Conservation (phyloP, 2,797 vertebrate species). For the Kryptolebias ocellatus region DNA sequence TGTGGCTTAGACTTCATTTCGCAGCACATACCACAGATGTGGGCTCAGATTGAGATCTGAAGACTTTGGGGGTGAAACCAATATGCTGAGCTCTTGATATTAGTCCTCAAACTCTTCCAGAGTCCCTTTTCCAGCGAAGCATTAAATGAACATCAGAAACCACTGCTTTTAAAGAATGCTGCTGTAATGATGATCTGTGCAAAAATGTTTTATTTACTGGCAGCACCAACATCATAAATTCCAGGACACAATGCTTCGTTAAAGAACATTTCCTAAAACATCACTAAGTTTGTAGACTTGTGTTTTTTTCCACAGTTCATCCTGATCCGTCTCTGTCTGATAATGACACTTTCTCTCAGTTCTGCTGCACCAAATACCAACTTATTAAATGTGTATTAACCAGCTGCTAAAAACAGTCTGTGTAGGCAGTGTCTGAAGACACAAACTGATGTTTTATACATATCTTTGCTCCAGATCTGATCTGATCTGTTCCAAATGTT, state of each 20-base stretch:
- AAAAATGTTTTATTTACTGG: too few species aligned
- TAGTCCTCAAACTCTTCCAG: neutral
- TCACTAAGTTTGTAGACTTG: too few species aligned
- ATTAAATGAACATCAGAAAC: neutral
- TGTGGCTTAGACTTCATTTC: slow-evolving; percentile 15
- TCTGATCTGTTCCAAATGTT: too few species aligned
- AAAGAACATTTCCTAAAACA: too few species aligned
- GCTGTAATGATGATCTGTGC: too few species aligned
- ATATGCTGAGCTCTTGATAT: neutral
- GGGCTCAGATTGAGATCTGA: neutral
- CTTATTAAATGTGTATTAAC: neutral
- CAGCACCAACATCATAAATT: too few species aligned
- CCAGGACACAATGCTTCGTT: too few species aligned
- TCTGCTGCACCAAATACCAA: neutral
- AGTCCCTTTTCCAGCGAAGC: neutral
- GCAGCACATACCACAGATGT: slow-evolving; percentile 5
- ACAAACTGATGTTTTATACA: neutral
- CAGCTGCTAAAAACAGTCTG: neutral
- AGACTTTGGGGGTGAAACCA: neutral
- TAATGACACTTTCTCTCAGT: too few species aligned
- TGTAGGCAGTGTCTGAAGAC: neutral
- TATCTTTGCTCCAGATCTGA: too few species aligned
- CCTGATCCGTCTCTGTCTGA: too few species aligned
- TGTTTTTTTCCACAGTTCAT: neutral
- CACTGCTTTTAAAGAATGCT: too few species aligned